Conservation (phyloP, 37 sponge, comb jelly and placozoan species). For the Agelas oroides region DNA sequence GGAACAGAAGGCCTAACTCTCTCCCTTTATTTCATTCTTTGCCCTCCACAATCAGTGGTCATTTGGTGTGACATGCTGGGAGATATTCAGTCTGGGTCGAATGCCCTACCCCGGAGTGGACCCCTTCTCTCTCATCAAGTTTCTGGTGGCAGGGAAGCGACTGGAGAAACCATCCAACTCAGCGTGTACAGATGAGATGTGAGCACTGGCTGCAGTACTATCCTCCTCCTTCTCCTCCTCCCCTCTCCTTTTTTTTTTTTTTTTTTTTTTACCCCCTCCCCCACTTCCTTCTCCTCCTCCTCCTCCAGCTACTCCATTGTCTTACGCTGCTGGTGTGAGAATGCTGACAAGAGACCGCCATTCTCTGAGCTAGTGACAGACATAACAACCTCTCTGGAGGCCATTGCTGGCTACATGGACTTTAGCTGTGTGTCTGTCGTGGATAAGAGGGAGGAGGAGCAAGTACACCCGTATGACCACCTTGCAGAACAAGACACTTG, state of each 20-base stretch:
- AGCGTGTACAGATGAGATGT: neutral
- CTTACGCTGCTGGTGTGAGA: neutral
- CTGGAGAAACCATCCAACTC: neutral
- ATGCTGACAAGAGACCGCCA: neutral
- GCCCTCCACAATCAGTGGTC: constrained; percentile 1
- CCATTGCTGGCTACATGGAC: constrained; percentile 15
- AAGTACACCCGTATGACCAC: too few species aligned
- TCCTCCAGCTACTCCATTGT: neutral
- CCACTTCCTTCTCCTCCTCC: too few species aligned
- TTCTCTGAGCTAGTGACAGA: neutral
- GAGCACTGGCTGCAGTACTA: neutral
- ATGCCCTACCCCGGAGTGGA: neutral
- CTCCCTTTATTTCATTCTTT: too few species aligned
- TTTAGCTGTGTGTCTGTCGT: neutral
- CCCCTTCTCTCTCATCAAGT: neutral
- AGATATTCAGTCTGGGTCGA: constrained; percentile 2
- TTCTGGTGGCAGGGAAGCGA: neutral
- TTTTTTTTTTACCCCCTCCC: too few species aligned
- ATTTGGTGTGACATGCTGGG: constrained; percentile 13
- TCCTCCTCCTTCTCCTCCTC: neutral
- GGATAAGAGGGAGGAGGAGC: too few species aligned
- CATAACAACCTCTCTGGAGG: neutral
- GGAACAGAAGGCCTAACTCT: too few species aligned
- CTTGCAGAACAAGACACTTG: too few species aligned
- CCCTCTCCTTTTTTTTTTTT: too few species aligned